Percentiles rank a stretch among this genome's conserved stretches.
These are phyloP conservation scores for Paracanthobrama guichenoti DNA, from an alignment of 2,113 vertebrate genomes.

Conservation along the genomic window DNA sequence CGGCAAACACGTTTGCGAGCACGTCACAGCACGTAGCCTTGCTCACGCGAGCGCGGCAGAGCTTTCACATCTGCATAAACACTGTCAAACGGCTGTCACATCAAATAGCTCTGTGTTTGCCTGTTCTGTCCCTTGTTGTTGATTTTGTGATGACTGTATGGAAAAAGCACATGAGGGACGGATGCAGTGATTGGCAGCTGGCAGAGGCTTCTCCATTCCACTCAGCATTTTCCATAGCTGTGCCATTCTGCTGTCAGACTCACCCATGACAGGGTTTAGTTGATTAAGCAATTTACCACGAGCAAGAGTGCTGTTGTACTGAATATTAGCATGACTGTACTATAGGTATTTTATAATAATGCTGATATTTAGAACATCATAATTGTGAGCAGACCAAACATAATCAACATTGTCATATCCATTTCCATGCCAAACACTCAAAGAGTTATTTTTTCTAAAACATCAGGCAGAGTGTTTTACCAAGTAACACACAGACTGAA, in stretches of 20 bases:
- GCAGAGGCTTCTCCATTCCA: not conserved
- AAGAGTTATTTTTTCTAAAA: too few relatives aligned
- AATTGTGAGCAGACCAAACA: not conserved
- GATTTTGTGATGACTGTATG: constrained; percentile 22
- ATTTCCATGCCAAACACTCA: too few relatives aligned
- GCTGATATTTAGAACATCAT: not conserved
- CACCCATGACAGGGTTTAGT: not conserved
- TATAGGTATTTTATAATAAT: too few relatives aligned
- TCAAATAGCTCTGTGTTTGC: not conserved
- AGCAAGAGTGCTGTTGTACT: not conserved
- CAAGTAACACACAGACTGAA: too few relatives aligned
- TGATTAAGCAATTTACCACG: not conserved
- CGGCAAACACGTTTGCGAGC: not conserved
- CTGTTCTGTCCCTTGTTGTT: constrained; percentile 16
- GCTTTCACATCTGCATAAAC: constrained; percentile 36
- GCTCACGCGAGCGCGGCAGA: not conserved
- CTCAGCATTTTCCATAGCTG: constrained; percentile 5
- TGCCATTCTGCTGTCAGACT: not conserved
- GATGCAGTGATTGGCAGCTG: constrained; percentile 36
- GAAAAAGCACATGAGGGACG: constrained; percentile 17
- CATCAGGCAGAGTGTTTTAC: too few relatives aligned
- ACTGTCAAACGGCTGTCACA: constrained; percentile 46
- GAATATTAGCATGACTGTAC: not conserved
- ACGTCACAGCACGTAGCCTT: not conserved
- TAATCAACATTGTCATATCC: too few relatives aligned